Conservation (phyloP, 2,888 invertebrate species). For the Mystacides longicornis region DNA sequence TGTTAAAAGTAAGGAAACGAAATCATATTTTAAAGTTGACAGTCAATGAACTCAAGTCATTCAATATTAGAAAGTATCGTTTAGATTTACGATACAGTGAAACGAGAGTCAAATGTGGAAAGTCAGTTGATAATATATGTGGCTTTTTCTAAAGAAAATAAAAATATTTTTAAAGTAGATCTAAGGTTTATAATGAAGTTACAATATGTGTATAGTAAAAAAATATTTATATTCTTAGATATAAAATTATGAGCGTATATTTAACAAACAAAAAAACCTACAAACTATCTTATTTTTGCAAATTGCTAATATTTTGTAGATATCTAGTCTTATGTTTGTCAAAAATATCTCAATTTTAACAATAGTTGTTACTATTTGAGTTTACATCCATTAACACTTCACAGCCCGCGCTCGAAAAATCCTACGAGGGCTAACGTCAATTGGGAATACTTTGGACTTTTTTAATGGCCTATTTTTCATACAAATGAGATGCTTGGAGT, state of each 20-base stretch:
- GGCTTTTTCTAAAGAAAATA: constrained; percentile 10
- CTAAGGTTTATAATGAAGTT: constrained; percentile 3
- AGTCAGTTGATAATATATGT: neutral
- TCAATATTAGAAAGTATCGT: neutral
- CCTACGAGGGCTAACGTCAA: no score
- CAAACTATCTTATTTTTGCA: neutral
- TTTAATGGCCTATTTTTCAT: no score
- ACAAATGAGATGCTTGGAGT: no score
- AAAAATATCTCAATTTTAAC: no score
- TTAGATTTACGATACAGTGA: neutral
- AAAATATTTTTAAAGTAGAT: constrained; percentile 8
- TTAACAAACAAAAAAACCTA: no score
- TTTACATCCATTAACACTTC: no score
- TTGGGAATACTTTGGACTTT: no score
- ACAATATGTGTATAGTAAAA: constrained; percentile 4
- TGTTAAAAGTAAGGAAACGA: constrained; percentile 9
- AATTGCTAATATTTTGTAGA: no score
- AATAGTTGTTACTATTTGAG: no score
- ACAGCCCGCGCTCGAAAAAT: no score
- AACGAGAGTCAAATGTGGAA: neutral
- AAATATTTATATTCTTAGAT: constrained; percentile 1
- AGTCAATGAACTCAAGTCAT: neutral
- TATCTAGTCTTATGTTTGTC: no score
- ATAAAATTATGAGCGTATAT: neutral
- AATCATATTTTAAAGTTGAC: constrained; percentile 3